Percentiles rank a stretch among this genome's conserved stretches.
These are phyloP conservation scores for Gobio occitaniae DNA, from an alignment of 2,797 vertebrate genomes.

Conservation along the genomic window DNA sequence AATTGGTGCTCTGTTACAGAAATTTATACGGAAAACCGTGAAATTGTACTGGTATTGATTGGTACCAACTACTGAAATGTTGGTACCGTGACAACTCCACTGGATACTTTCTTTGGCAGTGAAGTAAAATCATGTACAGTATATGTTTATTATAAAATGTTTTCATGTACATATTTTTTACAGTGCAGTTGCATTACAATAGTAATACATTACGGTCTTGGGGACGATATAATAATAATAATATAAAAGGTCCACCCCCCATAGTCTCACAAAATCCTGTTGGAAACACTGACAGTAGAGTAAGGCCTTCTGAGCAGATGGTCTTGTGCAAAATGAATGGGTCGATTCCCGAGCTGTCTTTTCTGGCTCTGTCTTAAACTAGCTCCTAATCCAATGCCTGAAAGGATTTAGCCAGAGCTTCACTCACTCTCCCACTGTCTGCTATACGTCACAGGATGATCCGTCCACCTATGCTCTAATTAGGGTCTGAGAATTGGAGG, in stretches of 20 bases:
- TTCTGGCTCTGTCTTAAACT: slow-evolving; percentile 30
- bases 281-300: background rate
- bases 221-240: background rate
- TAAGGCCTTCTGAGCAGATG: slow-evolving; percentile 3
- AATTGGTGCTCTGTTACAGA: too few relatives aligned
- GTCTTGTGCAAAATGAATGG: slow-evolving; percentile 21
- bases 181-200: background rate
- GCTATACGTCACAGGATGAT: slow-evolving; percentile 29
- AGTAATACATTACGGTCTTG: background rate
- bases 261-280: background rate
- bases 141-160: background rate
- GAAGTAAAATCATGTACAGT: background rate
- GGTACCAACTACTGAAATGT: too few relatives aligned
- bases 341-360: background rate
- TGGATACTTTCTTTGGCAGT: background rate
- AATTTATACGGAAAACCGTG: too few relatives aligned
- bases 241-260: background rate
- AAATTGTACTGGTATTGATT: too few relatives aligned
- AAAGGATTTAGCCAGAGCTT: slow-evolving; percentile 18
- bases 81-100: too few relatives aligned
- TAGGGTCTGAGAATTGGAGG: background rate
- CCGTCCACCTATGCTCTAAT: slow-evolving; percentile 17
- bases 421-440: background rate
- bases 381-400: slow-evolving; percentile 23
- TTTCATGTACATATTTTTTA: background rate